Conservation (phyloP, 2,797 vertebrate genomes). For the Aphelocoma californica region DNA sequence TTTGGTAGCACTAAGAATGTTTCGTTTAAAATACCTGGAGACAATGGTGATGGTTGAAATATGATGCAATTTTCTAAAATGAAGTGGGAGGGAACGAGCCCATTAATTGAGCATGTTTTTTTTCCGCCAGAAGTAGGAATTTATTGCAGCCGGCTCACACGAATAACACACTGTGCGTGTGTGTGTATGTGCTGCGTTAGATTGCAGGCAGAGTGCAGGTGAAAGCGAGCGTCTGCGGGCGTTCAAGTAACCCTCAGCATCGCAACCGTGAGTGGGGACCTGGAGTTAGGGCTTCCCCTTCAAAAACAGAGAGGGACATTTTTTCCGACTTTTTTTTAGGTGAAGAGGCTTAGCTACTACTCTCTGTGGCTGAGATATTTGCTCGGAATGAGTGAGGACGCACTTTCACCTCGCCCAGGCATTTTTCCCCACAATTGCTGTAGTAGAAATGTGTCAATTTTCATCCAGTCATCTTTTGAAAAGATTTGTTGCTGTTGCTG, state of each 20-base stretch:
- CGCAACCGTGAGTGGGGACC: neutral
- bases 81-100: neutral
- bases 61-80: neutral
- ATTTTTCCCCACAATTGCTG: neutral
- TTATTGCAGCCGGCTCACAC: neutral
- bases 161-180: neutral
- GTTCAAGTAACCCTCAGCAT: neutral
- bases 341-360: neutral
- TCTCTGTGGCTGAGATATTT: neutral
- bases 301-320: neutral
- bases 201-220: neutral
- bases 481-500: neutral
- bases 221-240: neutral
- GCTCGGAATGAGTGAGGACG: neutral
- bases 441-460: neutral
- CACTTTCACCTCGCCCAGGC: neutral
- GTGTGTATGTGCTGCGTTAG: fast-evolving
- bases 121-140: neutral
- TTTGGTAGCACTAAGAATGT: neutral
- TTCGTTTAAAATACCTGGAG: neutral
- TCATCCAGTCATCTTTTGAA: neutral
- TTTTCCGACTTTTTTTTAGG: neutral
- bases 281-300: neutral
- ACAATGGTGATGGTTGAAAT: neutral
- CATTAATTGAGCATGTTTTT: neutral